Base-by-base conservation (phyloP, 2,888 invertebrate genomes). In the Pachymerium ferrugineum region DNA sequence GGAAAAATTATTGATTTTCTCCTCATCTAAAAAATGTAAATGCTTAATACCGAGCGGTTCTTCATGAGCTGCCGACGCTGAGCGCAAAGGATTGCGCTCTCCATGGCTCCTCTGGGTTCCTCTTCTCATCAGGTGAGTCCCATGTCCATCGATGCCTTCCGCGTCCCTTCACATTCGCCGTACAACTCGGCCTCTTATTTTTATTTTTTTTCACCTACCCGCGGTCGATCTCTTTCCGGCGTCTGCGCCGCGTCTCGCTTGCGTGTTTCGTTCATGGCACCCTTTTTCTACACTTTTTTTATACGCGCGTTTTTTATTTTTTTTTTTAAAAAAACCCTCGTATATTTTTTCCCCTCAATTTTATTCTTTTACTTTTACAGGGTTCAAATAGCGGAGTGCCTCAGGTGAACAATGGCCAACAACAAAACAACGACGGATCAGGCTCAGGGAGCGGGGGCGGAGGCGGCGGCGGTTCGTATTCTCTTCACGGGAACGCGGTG, bases 1-100 rank as follows among this genome's bases (percentile, higher is more conserved):
- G 71, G 31, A 71, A 71, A 71, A 71, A 71, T 71, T 71, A 71
- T 71, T 38, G 71, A 71, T 71, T 71, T 71, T 71, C 35, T 38
- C 71, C 71, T 62, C 62, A 33, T 71, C 71, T 38, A 71, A 71
- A 71, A 71, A 71, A 71, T 71, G 71, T 38, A 38, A 31, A 38
- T 38, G 35, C 71, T 38, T 71, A 71, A 71, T 71, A 71, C 71
- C 35, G 31, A 28, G 71, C 71, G 31, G 71, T 38, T 71, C 71
- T 28, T 31, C 28, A 35, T 71, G 35, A 38, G 71, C 35, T 71
- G 71, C 31, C 35, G 31, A 35, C 71, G 31, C 71, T 38, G 71
- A 38, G 71, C 31, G 33, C 71, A 71, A 71, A 71, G 70, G 70
- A 33, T 69, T 69, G 70, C 28, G 71, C 71, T 71, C 38, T 33